These are phyloP conservation scores for Nomada lathburiana DNA, from an alignment of 2,888 invertebrate species.

Conservation along the genomic window DNA sequence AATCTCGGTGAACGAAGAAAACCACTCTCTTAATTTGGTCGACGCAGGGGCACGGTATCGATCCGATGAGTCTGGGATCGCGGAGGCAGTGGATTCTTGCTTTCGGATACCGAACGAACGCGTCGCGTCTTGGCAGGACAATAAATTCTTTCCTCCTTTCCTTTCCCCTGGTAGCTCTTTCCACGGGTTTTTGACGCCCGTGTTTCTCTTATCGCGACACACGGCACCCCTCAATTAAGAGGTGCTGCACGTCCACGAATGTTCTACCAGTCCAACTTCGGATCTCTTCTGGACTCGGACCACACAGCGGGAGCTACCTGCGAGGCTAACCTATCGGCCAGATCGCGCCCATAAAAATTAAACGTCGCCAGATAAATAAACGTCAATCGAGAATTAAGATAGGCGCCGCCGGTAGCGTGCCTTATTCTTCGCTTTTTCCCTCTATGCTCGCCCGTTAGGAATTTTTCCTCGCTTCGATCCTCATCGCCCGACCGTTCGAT, in stretches of 20 bases:
- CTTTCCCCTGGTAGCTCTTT: constrained; percentile 70
- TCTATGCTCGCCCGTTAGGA: constrained; percentile 62
- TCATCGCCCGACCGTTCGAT: background rate
- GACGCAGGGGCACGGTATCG: constrained; percentile 37
- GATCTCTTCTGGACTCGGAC: constrained; percentile 70
- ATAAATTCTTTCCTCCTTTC: constrained; percentile 69
- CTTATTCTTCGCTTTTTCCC: constrained; percentile 39
- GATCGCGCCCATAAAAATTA: constrained; percentile 84
- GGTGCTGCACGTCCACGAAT: constrained; percentile 74
- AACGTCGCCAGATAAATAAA: constrained; percentile 84
- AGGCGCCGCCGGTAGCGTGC: constrained; percentile 74
- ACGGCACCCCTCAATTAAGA: constrained; percentile 79
- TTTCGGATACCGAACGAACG: constrained; percentile 29
- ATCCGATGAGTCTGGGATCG: constrained; percentile 49
- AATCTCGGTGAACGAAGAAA: constrained; percentile 62
- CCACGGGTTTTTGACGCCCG: constrained; percentile 76
- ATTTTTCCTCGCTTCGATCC: constrained; percentile 50
- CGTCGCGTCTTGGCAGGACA: constrained; percentile 42
- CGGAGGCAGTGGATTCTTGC: constrained; percentile 19
- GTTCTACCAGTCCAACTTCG: constrained; percentile 67
- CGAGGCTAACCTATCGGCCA: constrained; percentile 77
- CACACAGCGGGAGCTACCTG: constrained; percentile 83
- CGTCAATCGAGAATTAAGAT: constrained; percentile 83
- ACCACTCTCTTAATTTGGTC: constrained; percentile 67
- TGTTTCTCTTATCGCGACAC: constrained; percentile 78